phyloP scores from a whole-genome alignment of 2,797 vertebrate species.

The Oreonectes daqikongensis region DNA sequence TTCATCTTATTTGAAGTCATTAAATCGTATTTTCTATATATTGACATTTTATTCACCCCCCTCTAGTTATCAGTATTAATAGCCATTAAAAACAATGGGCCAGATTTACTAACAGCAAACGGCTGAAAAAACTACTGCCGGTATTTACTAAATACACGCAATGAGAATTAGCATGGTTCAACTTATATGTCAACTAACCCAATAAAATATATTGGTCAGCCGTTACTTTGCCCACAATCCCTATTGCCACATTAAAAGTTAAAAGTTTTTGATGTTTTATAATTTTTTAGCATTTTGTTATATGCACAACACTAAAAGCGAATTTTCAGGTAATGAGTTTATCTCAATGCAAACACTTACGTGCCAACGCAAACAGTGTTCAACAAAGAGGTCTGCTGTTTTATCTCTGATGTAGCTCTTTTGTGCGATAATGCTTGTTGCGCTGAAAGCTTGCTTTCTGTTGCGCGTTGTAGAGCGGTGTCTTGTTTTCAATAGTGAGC shows the following conservation, averaged over 20 bases:
- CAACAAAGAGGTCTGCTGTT: not conserved
- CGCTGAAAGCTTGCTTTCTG: slow-evolving; percentile 25
- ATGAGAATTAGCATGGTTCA: too few species aligned
- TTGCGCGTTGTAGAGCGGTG: slow-evolving; percentile 20
- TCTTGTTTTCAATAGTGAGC: slow-evolving; percentile 38
- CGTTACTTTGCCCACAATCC: too few species aligned
- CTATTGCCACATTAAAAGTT: not conserved
- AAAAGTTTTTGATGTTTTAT: not conserved
- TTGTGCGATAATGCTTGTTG: slow-evolving; percentile 39
- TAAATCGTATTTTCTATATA: not conserved
- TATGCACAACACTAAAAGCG: not conserved
- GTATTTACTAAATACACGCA: too few species aligned
- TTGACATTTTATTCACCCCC: not conserved
- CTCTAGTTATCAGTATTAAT: too few species aligned
- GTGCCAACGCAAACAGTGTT: slow-evolving; percentile 8
- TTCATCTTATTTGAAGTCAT: not conserved
- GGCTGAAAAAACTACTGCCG: too few species aligned
- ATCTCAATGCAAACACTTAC: not conserved
- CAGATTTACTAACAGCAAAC: too few species aligned
- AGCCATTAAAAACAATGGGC: too few species aligned
- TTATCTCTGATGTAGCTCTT: slow-evolving; percentile 20
- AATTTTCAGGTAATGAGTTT: not conserved
- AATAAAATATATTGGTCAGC: too few species aligned
- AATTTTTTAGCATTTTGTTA: not conserved
- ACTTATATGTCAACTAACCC: too few species aligned